These are phyloP conservation scores for Palaemon carinicauda DNA, from an alignment of 1,140 invertebrate species.

Conservation along the genomic window DNA sequence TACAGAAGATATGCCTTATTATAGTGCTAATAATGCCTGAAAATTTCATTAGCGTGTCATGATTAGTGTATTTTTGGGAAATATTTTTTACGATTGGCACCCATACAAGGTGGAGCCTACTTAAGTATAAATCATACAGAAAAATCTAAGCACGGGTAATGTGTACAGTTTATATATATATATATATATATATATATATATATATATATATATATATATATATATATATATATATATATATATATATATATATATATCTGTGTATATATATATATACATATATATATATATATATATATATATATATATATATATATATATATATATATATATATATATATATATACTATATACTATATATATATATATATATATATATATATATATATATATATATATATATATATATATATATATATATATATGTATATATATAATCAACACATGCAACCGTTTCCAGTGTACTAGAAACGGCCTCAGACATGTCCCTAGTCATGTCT, in stretches of 20 bases:
- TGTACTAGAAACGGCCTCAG: no score
- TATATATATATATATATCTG: slow-evolving; percentile 12
- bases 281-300: slow-evolving; percentile 19
- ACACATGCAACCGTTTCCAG: no score
- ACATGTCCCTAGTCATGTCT: no score
- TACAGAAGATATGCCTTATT: no score
- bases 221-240: slow-evolving; percentile 19
- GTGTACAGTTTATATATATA: slow-evolving; percentile 4
- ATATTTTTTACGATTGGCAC: no score
- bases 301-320: slow-evolving; percentile 19
- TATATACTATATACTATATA: no score
- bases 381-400: slow-evolving; percentile 19
- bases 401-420: slow-evolving; percentile 19
- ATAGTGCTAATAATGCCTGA: no score
- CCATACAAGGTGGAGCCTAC: no score
- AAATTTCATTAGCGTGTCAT: no score
- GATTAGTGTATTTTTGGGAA: no score
- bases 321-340: slow-evolving; percentile 19
- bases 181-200: slow-evolving; percentile 19
- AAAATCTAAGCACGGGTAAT: no score
- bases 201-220: slow-evolving; percentile 19
- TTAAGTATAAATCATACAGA: no score
- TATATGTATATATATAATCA: slow-evolving; percentile 7
- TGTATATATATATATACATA: slow-evolving; percentile 13
- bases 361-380: slow-evolving; percentile 19